Conservation (phyloP, 2,888 invertebrate species). For the Seira ritae region DNA sequence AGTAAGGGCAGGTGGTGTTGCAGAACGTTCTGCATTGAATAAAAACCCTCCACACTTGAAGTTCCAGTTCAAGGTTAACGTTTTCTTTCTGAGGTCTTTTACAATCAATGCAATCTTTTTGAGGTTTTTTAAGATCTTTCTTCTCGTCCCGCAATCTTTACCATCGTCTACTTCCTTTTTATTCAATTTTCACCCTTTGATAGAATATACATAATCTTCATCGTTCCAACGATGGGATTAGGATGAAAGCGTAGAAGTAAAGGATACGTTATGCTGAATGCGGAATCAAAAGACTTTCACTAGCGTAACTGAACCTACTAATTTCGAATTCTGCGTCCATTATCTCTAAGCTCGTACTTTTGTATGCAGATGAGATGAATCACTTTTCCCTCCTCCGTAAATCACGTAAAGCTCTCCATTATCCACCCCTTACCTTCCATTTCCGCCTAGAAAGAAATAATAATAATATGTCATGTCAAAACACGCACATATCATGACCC, state of each 20-base stretch:
- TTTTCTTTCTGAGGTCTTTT: too few species aligned
- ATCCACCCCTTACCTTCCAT: background rate
- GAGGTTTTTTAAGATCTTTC: too few species aligned
- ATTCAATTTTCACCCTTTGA: background rate
- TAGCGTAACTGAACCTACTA: background rate
- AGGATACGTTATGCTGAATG: too few species aligned
- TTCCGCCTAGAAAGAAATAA: conserved; percentile 1
- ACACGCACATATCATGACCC: background rate
- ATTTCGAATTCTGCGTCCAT: conserved; percentile 23
- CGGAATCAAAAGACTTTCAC: background rate
- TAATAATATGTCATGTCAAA: conserved; percentile 10
- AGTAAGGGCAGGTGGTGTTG: background rate
- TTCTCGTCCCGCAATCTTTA: too few species aligned
- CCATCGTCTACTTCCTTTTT: too few species aligned
- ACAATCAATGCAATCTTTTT: too few species aligned
- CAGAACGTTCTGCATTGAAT: too few species aligned
- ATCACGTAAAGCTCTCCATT: conserved; percentile 1
- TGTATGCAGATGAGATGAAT: conserved; percentile 31
- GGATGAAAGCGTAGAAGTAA: too few species aligned
- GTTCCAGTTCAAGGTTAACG: background rate
- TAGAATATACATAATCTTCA: too few species aligned
- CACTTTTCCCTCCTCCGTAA: conserved; percentile 11
- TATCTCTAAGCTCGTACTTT: conserved; percentile 15
- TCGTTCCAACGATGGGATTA: too few species aligned
- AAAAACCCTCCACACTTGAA: background rate